These are phyloP conservation scores for Coregonus suidteri DNA, from an alignment of 2,797 vertebrate genomes.

Conservation along the genomic window DNA sequence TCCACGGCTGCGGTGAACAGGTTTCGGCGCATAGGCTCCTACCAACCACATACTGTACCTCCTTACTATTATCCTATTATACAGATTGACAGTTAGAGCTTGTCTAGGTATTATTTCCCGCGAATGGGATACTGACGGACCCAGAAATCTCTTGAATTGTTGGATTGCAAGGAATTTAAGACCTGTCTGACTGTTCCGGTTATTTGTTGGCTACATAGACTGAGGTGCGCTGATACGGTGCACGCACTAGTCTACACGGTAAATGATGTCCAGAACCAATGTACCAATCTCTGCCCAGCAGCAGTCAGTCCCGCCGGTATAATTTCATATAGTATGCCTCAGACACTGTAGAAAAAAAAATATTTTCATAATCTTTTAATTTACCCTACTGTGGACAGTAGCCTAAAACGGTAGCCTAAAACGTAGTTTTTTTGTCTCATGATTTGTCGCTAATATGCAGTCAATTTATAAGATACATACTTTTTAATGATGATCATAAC, in stretches of 20 bases:
- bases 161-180: not conserved
- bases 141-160: not conserved
- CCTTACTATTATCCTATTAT: no score
- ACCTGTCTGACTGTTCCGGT: not conserved
- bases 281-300: no score
- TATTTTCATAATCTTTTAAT: no score
- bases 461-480: not conserved
- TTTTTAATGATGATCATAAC: not conserved
- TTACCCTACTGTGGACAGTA: not conserved
- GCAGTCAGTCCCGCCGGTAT: no score
- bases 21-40: slow-evolving; percentile 25
- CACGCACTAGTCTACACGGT: not conserved
- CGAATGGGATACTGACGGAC: no score
- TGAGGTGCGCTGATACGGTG: not conserved
- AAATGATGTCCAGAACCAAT: not conserved
- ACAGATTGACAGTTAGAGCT: no score
- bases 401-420: not conserved
- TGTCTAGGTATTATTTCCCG: no score
- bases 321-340: no score
- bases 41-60: not conserved
- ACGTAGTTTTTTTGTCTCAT: not conserved
- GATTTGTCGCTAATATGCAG: not conserved
- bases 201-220: not conserved
- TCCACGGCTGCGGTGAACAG: slow-evolving; percentile 24
- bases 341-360: no score